phyloP scores from a whole-genome alignment of 1,140 invertebrate genomes.

The Orchesella cincta region DNA sequence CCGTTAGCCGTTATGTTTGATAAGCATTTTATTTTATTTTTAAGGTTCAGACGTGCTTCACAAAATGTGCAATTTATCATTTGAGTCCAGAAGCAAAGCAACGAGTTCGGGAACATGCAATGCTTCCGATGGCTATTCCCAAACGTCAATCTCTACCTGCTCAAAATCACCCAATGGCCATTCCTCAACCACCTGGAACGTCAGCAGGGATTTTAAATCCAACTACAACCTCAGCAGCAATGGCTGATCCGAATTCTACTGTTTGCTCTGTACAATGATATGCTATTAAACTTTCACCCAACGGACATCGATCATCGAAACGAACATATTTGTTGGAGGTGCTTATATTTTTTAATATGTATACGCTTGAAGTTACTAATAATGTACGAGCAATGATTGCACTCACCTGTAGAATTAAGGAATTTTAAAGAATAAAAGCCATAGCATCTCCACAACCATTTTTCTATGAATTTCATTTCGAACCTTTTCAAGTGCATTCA shows the following conservation, averaged over 20 bases:
- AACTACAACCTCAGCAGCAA: slow-evolving; percentile 15
- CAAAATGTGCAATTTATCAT: slow-evolving; percentile 49
- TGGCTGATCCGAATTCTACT: slow-evolving; percentile 34
- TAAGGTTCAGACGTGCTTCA: slow-evolving; percentile 49
- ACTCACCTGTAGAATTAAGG: too few species aligned
- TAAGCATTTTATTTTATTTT: slow-evolving; percentile 5
- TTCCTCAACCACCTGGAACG: slow-evolving; percentile 6
- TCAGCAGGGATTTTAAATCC: neutral
- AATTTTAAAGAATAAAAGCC: too few species aligned
- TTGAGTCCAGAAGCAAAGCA: slow-evolving; percentile 48
- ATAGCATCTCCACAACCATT: too few species aligned
- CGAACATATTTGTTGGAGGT: neutral
- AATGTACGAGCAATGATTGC: too few species aligned
- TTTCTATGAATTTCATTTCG: too few species aligned
- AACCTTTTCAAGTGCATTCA: too few species aligned
- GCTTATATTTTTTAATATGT: neutral
- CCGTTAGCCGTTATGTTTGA: too few species aligned
- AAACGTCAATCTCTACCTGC: slow-evolving; percentile 1
- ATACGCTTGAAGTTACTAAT: too few species aligned
- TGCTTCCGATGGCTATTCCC: slow-evolving; percentile 5
- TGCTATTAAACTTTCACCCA: neutral
- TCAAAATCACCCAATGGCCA: neutral
- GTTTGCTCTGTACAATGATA: slow-evolving; percentile 42
- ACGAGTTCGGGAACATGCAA: slow-evolving; percentile 43
- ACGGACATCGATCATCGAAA: too few species aligned